Evolutionary conservation across 2,113 vertebrate species (phyloP), one percentile per base, ranked within the genome.

Genomic region (Lutjanus erythropterus): DNA sequence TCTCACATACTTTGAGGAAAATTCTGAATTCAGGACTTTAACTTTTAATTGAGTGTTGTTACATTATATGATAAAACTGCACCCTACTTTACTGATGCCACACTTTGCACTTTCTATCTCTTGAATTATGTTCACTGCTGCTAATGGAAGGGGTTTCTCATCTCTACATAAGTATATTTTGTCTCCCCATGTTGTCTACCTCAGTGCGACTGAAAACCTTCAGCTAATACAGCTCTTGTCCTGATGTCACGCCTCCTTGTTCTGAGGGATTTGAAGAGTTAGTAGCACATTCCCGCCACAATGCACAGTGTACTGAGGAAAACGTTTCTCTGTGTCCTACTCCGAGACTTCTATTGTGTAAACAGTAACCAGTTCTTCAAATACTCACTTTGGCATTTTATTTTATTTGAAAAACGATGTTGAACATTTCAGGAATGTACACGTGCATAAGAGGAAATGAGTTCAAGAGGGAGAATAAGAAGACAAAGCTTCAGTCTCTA

Each of bases 251-350:
- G 23, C 16, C 16, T 35, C 23, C 4, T 47, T 31, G 37, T 37
- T 39, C 21, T 35, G 2, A 19, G 33, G 21, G 52, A 76, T 61
- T 46, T 33, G 0, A 59, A 21, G 46, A 35, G 60, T 47, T 8
- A 47, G 39, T 8, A 3, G 33, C 71, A 72, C 46, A 5, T 42
- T 55, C 15, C 9, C 68, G 14, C 9, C 2, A 67, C 29, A 81
- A 15, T 39, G 15, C 2, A 61, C 23, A 77, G 21, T 25, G 19
- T 0, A 0, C 31, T 31, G 71, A 79, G 80, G 71, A 77, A 76
- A 64, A 16, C 31, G 19, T 10, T 6, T 25, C 23, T 55, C 15
- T 3, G 8, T 15, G 15, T 67, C 46, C 12, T 49, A 6, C 44
- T 27, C 8, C 37, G 27, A 70, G 65, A 56, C 19, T 1, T 21